Conservation (phyloP, 2,888 invertebrate species). For the Charanyca ferruginea region DNA sequence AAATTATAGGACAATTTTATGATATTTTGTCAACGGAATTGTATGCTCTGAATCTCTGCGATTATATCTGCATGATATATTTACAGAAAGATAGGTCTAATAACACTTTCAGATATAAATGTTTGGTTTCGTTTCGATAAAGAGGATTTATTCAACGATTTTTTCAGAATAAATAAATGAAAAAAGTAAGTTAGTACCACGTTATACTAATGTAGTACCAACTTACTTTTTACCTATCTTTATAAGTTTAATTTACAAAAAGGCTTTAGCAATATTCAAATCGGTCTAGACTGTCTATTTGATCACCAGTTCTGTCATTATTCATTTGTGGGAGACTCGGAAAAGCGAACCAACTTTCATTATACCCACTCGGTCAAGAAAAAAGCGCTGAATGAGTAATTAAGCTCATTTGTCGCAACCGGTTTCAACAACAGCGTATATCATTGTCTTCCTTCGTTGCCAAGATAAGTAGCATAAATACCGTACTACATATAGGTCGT, state of each 20-base stretch:
- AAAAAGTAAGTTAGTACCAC: not conserved
- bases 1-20: conserved; percentile 60
- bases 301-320: not conserved
- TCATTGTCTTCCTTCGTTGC: conserved; percentile 56
- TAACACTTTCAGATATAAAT: not conserved
- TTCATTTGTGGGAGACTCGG: conserved; percentile 3
- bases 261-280: not conserved
- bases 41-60: conserved; percentile 10
- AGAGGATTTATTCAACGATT: not conserved
- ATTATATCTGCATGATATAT: conserved; percentile 20
- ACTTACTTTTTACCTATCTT: no score
- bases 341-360: conserved; percentile 10
- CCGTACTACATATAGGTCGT: conserved; percentile 67
- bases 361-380: conserved; percentile 19
- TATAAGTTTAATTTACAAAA: no score
- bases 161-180: not conserved
- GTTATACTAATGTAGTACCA: no score
- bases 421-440: conserved; percentile 55
- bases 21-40: conserved; percentile 38
- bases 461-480: conserved; percentile 69
- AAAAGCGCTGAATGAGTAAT: conserved; percentile 54
- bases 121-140: not conserved
- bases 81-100: conserved; percentile 1
- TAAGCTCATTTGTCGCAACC: conserved; percentile 52
- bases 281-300: not conserved